Evolutionary conservation across 2,113 vertebrate genomes (phyloP), one percentile per base, ranked within the genome.

Genomic region (Cyrtonyx montezumae): DNA sequence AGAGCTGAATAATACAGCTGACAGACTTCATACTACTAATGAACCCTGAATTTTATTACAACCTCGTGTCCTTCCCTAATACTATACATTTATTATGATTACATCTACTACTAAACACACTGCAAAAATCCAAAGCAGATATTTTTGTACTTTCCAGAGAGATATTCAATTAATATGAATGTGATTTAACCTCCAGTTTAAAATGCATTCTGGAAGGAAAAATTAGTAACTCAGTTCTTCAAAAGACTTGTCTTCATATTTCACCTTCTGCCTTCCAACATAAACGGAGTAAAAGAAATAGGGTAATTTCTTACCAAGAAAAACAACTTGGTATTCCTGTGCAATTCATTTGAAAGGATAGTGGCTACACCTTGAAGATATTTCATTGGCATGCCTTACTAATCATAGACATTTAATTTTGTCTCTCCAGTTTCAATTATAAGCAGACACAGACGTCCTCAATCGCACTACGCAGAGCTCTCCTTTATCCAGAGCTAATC

Each of bases 381-480:
- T 55, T 61, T 55, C 45, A 26, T 25, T 66, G 74, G 51, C 48
- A 53, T 75, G 65, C 45, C 73, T 88, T 76, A 40, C 56, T 91
- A 78, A 90, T 91, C 79, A 85, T 19, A 81, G 49, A 45, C 86
- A 93, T 95, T 94, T 95, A 94, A 96, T 91, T 96, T 43, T 69
- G 65, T 67, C 61, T 95, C 78, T 96, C 66, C 90, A 79, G 43
- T 96, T 97, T 94, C 94, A 96, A 90, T 96, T 93, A 96, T 9
- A 45, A 78, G 79, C 82, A 93, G 91, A 94, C 88, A 90, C 84
- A 32, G 71, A 65, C 90, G 94, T 79, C 91, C 71, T 93, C 88
- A 79, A 93, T 15, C 61, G 87, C 28, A 1, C 73, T 14, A 1
- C 46, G 11, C 2, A 30, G 84, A 94, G 91, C 88, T 88, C 80